Percentiles rank a stretch among this genome's conserved stretches.
Evolutionary conservation across 2,797 vertebrate genomes (phyloP).

Genomic region (Buphagus erythrorhynchus): DNA sequence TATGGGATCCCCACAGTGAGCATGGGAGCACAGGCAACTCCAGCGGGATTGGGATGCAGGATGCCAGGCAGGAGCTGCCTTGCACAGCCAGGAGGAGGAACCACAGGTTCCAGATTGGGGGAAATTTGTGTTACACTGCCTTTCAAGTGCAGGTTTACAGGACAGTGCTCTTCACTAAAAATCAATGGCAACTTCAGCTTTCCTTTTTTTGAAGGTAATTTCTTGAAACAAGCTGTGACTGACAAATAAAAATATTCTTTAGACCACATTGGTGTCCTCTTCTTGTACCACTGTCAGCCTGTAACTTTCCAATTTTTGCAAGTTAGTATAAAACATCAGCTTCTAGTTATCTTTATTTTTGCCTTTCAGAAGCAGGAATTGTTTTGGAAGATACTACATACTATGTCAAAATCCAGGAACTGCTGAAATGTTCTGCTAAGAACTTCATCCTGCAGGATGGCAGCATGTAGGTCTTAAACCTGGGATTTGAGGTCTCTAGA

Average conservation of each 20-base stretch:
- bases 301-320: neutral
- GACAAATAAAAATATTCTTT: neutral
- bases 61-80: neutral
- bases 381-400: neutral
- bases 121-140: neutral
- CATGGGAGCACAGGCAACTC: rapidly evolving
- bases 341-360: neutral
- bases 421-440: neutral
- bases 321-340: neutral
- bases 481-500: neutral
- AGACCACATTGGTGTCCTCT: neutral
- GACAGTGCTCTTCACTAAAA: neutral
- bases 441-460: neutral
- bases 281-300: neutral
- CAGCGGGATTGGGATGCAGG: rapidly evolving
- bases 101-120: neutral
- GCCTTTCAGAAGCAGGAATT: neutral
- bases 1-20: neutral
- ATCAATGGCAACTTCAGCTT: neutral
- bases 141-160: neutral
- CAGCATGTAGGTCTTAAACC: neutral
- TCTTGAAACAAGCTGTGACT: neutral
- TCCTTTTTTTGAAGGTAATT: neutral
- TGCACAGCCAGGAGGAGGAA: neutral
- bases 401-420: neutral